Evolutionary conservation across 2,113 vertebrate species (phyloP), one percentile per base, ranked within the genome.

Genomic region (Calonectris borealis): DNA sequence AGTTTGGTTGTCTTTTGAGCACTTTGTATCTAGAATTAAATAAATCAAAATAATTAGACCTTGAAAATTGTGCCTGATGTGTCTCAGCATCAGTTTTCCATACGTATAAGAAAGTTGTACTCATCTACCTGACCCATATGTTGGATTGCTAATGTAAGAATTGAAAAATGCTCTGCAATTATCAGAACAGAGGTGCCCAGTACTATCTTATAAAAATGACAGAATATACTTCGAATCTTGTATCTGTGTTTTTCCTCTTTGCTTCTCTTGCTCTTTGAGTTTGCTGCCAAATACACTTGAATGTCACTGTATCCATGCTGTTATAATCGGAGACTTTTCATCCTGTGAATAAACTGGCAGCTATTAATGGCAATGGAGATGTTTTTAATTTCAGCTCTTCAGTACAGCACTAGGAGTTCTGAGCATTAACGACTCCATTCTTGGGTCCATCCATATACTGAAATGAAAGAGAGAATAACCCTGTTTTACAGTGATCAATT

Each of bases 211-310:
- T 1, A 77, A 75, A 91, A 86, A 51, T 40, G 62, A 20, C 54
- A 55, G 91, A 87, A 88, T 62, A 44, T 34, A n/a, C 62, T 92
- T 81, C 69, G n/a, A 86, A 71, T 81, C 83, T 52, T 49, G 44
- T 62, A 19, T 44, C n/a, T 92, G 21, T 90, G 40, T 55, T 94
- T 83, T 94, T 85, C 34, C 34, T 88, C 52, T 77, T 57, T 72
- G 44, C 73, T 86, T 82, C 78, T 83, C 21, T 95, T 86, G 57
- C 66, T 85, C 58, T 86, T 89, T 14, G 31, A 62, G 19, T 77
- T 95, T 9, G 4, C 87, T 97, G 76, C 86, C 93, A 97, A 95
- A 91, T 90, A 32, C 58, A 8, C 90, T 94, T 93, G 95, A 96
- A 96, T 97, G 88, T 93, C 94, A 84, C 83, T 6, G 12, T 82